Base-by-base conservation (phyloP, 2,888 invertebrate genomes). In the Drosophila conformis region DNA sequence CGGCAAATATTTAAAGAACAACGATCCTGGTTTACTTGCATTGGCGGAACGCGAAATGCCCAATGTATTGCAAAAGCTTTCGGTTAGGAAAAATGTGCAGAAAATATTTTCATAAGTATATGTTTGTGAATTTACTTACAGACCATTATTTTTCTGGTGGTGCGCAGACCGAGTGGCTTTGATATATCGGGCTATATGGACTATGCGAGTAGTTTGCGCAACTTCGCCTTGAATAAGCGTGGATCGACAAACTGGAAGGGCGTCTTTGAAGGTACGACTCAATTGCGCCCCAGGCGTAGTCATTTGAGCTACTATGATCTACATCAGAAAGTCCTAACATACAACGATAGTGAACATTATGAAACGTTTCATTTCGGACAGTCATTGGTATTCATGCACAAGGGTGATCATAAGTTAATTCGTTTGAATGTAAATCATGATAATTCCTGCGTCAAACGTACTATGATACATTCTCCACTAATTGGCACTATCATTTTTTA, bases 121-220 rank as follows among this genome's bases (percentile, higher is more conserved):
- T 6, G 6, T 15, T 21, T 3, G 2, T 8, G 15, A 2, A 61
- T 53, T 33, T 13, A 15, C 10, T 33, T 35, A 2, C n/a, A 96
- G 95, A 95, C 96, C 0, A 97, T 98, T 53, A 96, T 98, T 71
- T 97, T 97, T 90, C 90, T 98, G n/a, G 94, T 96, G 33, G 94
- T 95, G 88, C 94, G 94, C 71, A 96, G 95, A 10, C 95, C 94
- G 75, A 94, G 95, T 7, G 96, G 96, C 5, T 96, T 96, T 86
- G 97, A 97, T 92, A 95, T 97, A 70, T 97, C 97, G 1, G 97
- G 96, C 4, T 98, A 97, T 90, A 96, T 98, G 42, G 98, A 98
- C 92, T 98, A 95, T 91, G 90, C 90, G 36, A 72, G 83, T 8
- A 92, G 92, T 57, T 69, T 92, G 35, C 78, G 82, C 4, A 72